Conservation (phyloP, 2,113 vertebrate species). For the Aramus guarauna region DNA sequence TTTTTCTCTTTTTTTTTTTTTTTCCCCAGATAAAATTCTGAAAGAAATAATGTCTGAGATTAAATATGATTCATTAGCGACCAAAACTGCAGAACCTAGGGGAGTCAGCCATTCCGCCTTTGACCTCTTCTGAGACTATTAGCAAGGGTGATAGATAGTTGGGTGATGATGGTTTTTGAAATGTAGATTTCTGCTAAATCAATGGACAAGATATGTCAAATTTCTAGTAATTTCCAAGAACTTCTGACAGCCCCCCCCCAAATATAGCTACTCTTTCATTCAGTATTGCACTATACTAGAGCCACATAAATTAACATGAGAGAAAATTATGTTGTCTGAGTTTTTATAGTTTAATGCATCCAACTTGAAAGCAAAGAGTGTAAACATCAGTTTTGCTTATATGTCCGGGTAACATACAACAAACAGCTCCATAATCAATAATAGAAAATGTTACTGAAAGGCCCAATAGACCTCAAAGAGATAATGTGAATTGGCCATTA, state of each 20-base stretch:
- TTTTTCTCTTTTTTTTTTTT: background rate
- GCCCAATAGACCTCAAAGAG: constrained; percentile 21
- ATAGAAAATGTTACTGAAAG: constrained; percentile 38
- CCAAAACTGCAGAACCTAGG: background rate
- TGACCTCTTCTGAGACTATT: background rate
- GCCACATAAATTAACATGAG: background rate
- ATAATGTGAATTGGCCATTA: constrained; percentile 38
- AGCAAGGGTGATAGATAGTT: background rate
- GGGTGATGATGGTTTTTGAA: background rate
- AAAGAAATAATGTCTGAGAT: background rate
- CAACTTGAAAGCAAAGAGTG: background rate
- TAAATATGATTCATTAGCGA: background rate
- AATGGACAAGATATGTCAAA: background rate
- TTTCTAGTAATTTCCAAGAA: background rate
- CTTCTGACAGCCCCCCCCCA: background rate
- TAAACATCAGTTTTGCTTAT: background rate
- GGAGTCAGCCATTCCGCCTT: background rate
- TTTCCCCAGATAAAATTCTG: background rate
- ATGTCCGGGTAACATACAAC: background rate
- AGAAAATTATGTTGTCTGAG: background rate
- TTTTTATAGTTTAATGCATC: background rate
- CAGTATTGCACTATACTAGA: background rate
- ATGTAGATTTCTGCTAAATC: background rate
- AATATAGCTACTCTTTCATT: background rate
- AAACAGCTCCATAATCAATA: constrained; percentile 15